Base-by-base conservation (phyloP, 2,888 invertebrate species). In the Ornithoptera priamus region DNA sequence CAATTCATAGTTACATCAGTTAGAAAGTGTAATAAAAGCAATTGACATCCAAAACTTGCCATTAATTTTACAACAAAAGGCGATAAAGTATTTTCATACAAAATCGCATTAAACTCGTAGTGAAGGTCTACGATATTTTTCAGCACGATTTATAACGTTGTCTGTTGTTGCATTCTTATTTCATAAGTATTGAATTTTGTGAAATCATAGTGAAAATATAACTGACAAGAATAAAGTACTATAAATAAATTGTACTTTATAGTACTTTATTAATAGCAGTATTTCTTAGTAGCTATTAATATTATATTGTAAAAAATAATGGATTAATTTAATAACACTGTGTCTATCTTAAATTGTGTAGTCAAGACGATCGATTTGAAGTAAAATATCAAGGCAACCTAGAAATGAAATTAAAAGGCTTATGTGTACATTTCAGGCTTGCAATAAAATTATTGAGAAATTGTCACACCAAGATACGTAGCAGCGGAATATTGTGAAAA, bases 21-120 rank as follows among this genome's bases (percentile, higher is more conserved):
- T 75, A 77, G 76, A 78, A 80, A 80, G 77, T 72, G 75, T 72
- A 80, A 76, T 75, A 75, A 75, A 75, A 75, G 62, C 73, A 74
- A 75, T 77, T 76, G 70, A 77, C 71, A 64, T 69, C 58, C 70
- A 56, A 46, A 60, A 60, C 2, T 4, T 39, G 24, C 12, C n/a
- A 24, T 61, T 61, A 20, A 67, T 22, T 46, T 46, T 46, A 58
- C 7, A 42, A 62, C 10, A 18, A 68, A 53, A 53, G 53, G 2
- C 7, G n/a, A 18, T 53, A n/a, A 53, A 18, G 6, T 18, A 18
- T 53, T 53, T 53, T 53, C 5, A n/a, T 6, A 2, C 18, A 53
- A 53, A n/a, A n/a, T 53, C 53, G n/a, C 18, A 58, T 24, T 22
- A 22, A 18, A 15, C 7, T n/a, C 3, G 22, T 58, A 22, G 20